A percentile compares a stretch with the other conserved stretches of the same genome.
phyloP scores from a whole-genome alignment of 1,140 invertebrate species.

The Nasonia longicornis region DNA sequence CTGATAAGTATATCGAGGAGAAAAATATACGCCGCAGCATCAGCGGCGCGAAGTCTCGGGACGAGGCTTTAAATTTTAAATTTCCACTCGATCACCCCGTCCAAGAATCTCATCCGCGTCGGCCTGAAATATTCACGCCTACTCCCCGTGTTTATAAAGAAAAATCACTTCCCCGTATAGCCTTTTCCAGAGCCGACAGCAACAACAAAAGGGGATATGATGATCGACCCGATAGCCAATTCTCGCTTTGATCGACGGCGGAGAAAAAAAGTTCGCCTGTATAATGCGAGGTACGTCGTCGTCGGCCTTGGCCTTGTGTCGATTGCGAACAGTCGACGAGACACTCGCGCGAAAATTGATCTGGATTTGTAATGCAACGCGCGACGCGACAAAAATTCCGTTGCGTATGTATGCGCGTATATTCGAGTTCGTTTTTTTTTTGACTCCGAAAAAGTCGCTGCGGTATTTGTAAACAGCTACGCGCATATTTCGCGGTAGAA shows the following conservation, averaged over 20 bases:
- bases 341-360: conserved; percentile 23
- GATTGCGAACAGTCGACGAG: not conserved
- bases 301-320: conserved; percentile 36
- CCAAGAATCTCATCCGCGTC: not conserved
- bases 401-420: not conserved
- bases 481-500: not conserved
- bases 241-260: not conserved
- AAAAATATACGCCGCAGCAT: not conserved
- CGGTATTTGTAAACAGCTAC: not conserved
- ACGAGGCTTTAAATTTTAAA: not conserved
- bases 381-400: conserved; percentile 3
- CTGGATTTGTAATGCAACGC: not conserved
- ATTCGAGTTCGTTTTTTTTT: not conserved
- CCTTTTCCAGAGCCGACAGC: not conserved
- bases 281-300: not conserved
- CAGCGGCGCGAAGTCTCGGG: no score
- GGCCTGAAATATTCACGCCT: not conserved
- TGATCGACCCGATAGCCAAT: not conserved
- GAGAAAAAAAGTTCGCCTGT: not conserved
- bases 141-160: not conserved
- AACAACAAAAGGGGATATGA: not conserved
- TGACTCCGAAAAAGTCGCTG: not conserved
- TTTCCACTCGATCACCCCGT: not conserved
- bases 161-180: not conserved
- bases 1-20: not conserved